Evolutionary conservation across 2,113 vertebrate genomes (phyloP), one percentile per base, ranked within the genome.

Genomic region (Enhydra lutris): DNA sequence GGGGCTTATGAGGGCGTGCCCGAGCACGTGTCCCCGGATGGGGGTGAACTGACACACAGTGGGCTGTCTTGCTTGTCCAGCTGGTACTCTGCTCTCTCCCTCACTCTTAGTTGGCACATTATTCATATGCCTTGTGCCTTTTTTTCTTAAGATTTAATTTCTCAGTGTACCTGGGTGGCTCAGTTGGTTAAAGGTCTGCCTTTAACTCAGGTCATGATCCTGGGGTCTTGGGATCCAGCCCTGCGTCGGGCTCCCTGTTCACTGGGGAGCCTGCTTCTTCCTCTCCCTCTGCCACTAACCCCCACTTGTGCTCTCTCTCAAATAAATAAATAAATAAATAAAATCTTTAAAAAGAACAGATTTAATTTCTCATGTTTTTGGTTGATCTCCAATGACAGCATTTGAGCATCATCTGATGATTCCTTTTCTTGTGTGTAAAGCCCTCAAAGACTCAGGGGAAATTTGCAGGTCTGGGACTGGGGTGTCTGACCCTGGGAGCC

Each of bases 21-120:
- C 0, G 59, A n/a, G 52, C 29, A 0, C 0, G 1, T 18, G 26
- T 42, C 34, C 52, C 17, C 7, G 7, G 52, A 36, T 7, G 18
- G 24, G 39, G 15, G 13, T 3, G 4, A 12, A 23, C 34, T 12
- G n/a, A 29, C 24, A 17, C 39, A 34, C 36, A 10, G 10, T 0
- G 15, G 52, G 13, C 39, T 57, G 23, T 59, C 73, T 45, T 6
- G 55, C 39, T 42, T 2, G 8, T 36, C 34, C 14, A 5, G 26
- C 42, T 17, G 2, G 3, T 1, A 0, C 63, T 31, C n/a, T 29
- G 39, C 3, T 29, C 47, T 76, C n/a, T 79, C 17, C 7, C 42
- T 5, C 1, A 21, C 79, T 79, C 57, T 82, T n/a, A 12, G 12
- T 1, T 52, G 74, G 67, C 26, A n/a, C 23, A 45, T 45, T 31